Base-by-base conservation (phyloP, 2,113 vertebrate species). In the Nesogale talazaci region DNA sequence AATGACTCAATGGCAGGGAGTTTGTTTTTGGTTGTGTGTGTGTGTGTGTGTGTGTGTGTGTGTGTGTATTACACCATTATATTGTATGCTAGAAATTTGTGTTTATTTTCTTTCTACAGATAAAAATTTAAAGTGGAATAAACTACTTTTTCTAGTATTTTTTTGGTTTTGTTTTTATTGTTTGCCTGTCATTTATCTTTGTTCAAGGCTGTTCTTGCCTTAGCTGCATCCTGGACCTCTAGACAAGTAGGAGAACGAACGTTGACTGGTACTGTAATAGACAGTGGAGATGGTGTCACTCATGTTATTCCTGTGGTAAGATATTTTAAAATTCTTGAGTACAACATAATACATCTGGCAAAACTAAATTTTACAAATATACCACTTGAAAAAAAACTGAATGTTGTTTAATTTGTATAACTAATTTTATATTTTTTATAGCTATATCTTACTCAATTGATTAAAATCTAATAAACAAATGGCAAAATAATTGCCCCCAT, bases 281-380 rank as follows among this genome's bases (percentile, higher is more conserved):
- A 99, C 98, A 99, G 99, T 34, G 99, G 99, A 59, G 99, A 99
- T 22, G 99, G 99, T 23, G 99, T 99, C 96, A 99, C 99, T 88
- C 99, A 99, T 19, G 99, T 99, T 95, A 99, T 99, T 96, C 99
- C 99, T 95, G 99, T 99, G 98, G 99, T 99, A 97, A 98, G 98
- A 83, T 69, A n/a, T 82, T 87, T 86, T 83, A 70, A 78, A 59
- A 52, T 81, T 95, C 69, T 34, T 89, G 52, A 87, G 63, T 10
- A 88, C 23, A 36, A 31, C 79, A 86, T 80, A 88, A 63, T 29
- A 31, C 1, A 81, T 34, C 57, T 84, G 34, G 14, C 14, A 76
- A 25, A 79, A n/a, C 69, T 74, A 86, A 82, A 93, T 80, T 89
- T 4, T 38, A 83, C 31, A 46, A 91, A 77, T 88, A 57, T 80